A percentile compares a stretch with the other conserved stretches of the same genome.
These are phyloP conservation scores for Arizona elegans DNA, from an alignment of 2,113 vertebrate genomes.

Conservation along the genomic window DNA sequence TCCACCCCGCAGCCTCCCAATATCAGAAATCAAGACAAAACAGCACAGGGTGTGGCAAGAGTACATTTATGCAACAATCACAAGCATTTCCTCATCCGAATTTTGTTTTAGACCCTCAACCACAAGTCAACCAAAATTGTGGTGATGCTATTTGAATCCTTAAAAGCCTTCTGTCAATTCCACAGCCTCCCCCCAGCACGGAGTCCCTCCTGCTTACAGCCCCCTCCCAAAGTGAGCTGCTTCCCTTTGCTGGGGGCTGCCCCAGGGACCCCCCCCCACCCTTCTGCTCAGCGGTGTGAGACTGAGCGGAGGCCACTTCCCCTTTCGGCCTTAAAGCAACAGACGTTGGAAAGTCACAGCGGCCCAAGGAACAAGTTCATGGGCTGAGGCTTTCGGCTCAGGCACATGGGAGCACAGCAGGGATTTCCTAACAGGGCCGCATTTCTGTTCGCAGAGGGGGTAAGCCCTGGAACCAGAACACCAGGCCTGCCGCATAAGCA, in stretches of 20 bases:
- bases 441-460: neutral
- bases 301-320: neutral
- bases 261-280: neutral
- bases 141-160: neutral
- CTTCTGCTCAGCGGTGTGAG: neutral
- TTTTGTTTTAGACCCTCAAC: neutral
- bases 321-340: neutral
- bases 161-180: neutral
- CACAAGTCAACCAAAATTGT: neutral
- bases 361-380: neutral
- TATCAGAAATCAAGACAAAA: neutral
- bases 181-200: neutral
- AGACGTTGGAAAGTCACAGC: neutral
- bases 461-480: neutral
- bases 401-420: neutral
- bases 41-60: neutral
- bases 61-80: neutral
- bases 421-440: neutral
- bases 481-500: fast-evolving
- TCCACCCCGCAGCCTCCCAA: neutral
- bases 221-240: neutral
- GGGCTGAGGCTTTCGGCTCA: neutral
- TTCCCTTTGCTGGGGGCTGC: neutral
- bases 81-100: neutral
- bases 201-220: neutral